Evolutionary conservation across 2,797 vertebrate genomes (phyloP).

Genomic region (Sus cebifrons): DNA sequence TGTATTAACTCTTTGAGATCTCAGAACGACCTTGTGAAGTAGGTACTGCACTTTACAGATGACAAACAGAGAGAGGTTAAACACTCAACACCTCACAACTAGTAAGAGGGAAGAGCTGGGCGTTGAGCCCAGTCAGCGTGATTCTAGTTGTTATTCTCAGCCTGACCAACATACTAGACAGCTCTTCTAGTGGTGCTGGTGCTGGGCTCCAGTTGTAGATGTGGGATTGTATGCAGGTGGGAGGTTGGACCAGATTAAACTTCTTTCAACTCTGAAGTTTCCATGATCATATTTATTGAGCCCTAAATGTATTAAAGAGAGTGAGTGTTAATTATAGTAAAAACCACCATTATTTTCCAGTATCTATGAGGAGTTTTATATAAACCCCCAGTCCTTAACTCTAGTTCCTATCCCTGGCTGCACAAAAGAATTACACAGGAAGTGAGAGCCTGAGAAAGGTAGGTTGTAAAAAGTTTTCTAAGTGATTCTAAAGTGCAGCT

Average conservation of each 20-base stretch:
- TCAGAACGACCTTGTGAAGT: background rate
- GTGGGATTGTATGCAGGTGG: background rate
- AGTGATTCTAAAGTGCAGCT: background rate
- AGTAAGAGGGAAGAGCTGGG: background rate
- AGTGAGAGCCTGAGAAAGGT: background rate
- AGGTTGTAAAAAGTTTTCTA: background rate
- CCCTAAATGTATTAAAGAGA: background rate
- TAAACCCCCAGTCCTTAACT: background rate
- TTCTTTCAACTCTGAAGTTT: conserved; percentile 25
- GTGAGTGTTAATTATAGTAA: background rate
- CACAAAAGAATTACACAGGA: background rate
- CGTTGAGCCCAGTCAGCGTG: background rate
- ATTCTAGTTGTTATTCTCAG: background rate
- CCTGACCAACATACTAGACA: background rate
- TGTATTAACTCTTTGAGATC: background rate
- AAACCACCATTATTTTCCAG: background rate
- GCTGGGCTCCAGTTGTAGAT: background rate
- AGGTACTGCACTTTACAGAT: background rate
- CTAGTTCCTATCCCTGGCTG: background rate
- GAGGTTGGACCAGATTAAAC: background rate
- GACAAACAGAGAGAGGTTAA: background rate
- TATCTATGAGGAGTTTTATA: background rate
- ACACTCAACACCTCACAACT: background rate
- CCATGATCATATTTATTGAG: background rate
- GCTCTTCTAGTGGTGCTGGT: background rate